phyloP scores from a whole-genome alignment of 1,140 invertebrate genomes.

The Zaprionus gabonicus region DNA sequence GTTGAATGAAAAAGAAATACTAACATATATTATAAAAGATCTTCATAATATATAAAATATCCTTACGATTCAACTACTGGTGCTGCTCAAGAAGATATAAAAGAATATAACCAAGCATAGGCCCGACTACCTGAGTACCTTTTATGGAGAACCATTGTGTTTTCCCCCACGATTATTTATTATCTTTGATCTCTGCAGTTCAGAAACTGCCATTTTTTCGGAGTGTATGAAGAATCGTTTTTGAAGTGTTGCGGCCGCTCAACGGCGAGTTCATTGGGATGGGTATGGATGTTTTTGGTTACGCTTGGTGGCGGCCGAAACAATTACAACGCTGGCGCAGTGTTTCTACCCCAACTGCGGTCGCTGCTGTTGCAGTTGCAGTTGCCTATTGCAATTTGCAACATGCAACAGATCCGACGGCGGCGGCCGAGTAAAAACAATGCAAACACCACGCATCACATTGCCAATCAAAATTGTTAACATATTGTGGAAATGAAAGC shows the following conservation, averaged over 20 bases:
- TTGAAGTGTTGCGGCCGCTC: constrained; percentile 33
- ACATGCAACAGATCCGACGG: constrained; percentile 57
- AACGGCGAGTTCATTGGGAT: constrained; percentile 52
- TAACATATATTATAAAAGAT: no score
- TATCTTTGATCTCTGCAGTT: not conserved
- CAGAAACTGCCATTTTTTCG: not conserved
- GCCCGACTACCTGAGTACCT: not conserved
- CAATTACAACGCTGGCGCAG: constrained; percentile 39
- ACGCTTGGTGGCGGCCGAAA: constrained; percentile 57
- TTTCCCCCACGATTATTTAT: not conserved
- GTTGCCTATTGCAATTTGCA: constrained; percentile 61
- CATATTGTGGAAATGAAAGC: constrained; percentile 61
- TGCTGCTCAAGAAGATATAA: constrained; percentile 39
- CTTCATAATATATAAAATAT: no score
- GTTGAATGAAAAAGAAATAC: no score
- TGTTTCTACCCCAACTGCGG: constrained; percentile 22
- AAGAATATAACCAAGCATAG: not conserved
- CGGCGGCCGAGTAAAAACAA: constrained; percentile 49
- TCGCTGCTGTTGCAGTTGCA: constrained; percentile 27
- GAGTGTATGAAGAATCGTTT: constrained; percentile 37
- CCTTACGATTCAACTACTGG: not conserved
- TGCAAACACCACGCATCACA: constrained; percentile 64
- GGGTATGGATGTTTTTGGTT: constrained; percentile 38
- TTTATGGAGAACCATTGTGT: not conserved
- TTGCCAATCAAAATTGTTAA: constrained; percentile 71